Evolutionary conservation across 1,140 invertebrate species (phyloP).

Genomic region (Oryzaephilus surinamensis): DNA sequence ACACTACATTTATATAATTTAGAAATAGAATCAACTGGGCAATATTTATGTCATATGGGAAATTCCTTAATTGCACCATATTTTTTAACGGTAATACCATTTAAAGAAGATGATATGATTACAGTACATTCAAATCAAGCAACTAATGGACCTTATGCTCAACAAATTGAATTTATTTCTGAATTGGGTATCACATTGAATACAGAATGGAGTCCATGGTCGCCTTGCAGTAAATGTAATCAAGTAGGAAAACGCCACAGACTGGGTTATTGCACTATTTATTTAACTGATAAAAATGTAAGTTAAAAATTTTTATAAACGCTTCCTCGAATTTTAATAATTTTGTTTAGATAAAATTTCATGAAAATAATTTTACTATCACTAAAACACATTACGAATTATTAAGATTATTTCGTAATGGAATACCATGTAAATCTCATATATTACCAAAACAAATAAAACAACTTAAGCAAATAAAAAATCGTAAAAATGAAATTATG

Average conservation of each 20-base stretch:
- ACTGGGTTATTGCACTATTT: conserved; percentile 46
- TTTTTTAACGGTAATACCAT: conserved; percentile 39
- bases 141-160: conserved; percentile 21
- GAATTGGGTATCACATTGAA: conserved; percentile 35
- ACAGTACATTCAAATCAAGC: conserved; percentile 23
- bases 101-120: conserved; percentile 16
- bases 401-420: conserved; percentile 39
- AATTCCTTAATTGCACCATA: conserved; percentile 34
- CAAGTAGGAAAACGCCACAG: conserved; percentile 41
- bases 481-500: conserved; percentile 47
- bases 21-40: conserved; percentile 35
- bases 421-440: conserved; percentile 50
- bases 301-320: too few relatives aligned
- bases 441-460: conserved; percentile 39
- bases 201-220: conserved; percentile 48
- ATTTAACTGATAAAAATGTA: conserved; percentile 11
- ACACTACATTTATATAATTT: conserved; percentile 40
- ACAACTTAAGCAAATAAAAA: conserved; percentile 32
- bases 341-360: too few relatives aligned
- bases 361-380: conserved; percentile 1
- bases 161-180: conserved; percentile 22
- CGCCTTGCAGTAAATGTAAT: conserved; percentile 50
- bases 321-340: too few relatives aligned
- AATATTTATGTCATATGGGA: conserved; percentile 41
- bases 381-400: conserved; percentile 22